phyloP scores from a whole-genome alignment of 2,888 invertebrate species.

The Lepidonotus clava region DNA sequence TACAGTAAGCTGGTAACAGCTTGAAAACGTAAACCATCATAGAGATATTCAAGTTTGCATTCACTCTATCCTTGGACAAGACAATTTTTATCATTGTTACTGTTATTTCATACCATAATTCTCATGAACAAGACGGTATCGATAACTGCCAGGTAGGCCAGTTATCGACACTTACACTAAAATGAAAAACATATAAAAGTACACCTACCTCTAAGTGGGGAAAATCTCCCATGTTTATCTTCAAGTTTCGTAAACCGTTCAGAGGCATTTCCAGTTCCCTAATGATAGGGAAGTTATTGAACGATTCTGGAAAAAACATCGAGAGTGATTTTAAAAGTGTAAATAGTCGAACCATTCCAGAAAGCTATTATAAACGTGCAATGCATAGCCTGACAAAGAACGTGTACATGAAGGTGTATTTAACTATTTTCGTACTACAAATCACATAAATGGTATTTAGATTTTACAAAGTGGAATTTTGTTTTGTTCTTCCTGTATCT shows the following conservation, averaged over 20 bases:
- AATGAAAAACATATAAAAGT: too few relatives aligned
- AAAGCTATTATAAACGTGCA: neutral
- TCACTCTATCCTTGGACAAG: too few relatives aligned
- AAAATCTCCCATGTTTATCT: slow-evolving; percentile 72
- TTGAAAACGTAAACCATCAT: too few relatives aligned
- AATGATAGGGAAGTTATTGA: slow-evolving; percentile 75
- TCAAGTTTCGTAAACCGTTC: slow-evolving; percentile 76
- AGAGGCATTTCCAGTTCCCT: slow-evolving; percentile 78
- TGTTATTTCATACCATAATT: too few relatives aligned
- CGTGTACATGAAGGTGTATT: neutral
- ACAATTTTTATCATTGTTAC: too few relatives aligned
- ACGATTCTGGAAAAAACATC: slow-evolving; percentile 71
- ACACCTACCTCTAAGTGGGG: slow-evolving; percentile 74
- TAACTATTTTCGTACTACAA: neutral
- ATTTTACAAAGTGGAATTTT: neutral
- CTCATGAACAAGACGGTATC: too few relatives aligned
- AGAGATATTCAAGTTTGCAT: too few relatives aligned
- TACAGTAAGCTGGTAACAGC: neutral
- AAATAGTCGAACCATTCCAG: neutral
- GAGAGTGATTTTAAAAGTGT: neutral
- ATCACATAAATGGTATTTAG: too few relatives aligned
- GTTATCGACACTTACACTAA: too few relatives aligned
- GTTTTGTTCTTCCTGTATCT: neutral
- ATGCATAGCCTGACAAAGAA: neutral
- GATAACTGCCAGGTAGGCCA: too few relatives aligned